Evolutionary conservation across 2,113 vertebrate genomes (phyloP).

Genomic region (Axis porcinus): DNA sequence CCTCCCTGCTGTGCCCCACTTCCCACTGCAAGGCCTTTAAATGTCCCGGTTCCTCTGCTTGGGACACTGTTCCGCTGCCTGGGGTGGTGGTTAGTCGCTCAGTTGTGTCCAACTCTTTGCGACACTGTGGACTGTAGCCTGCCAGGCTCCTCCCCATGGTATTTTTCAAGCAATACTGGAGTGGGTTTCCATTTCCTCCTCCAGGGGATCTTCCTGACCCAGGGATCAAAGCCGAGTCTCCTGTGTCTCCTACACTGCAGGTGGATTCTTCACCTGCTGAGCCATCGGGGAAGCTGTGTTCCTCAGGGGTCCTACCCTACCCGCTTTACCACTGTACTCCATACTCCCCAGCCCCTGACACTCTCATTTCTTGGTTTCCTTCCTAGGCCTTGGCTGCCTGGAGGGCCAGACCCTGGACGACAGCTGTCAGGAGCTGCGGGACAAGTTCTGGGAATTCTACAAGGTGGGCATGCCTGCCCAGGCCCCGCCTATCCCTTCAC

Average conservation of each 20-base stretch:
- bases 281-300: not conserved
- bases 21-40: not conserved
- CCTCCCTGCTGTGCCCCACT: not conserved
- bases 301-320: not conserved
- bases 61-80: not conserved
- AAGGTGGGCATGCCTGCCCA: slow-evolving; percentile 78
- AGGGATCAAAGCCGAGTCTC: not conserved
- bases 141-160: not conserved
- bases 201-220: not conserved
- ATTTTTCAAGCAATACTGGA: not conserved
- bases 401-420: slow-evolving; percentile 83
- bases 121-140: not conserved
- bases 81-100: not conserved
- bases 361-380: not conserved
- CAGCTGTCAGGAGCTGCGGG: slow-evolving; percentile 85
- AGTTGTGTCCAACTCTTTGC: not conserved
- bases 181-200: not conserved
- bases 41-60: not conserved
- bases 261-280: not conserved
- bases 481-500: not conserved
- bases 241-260: not conserved
- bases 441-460: slow-evolving; percentile 95
- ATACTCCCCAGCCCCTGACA: not conserved
- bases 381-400: slow-evolving; percentile 85
- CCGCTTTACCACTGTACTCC: not conserved